Evolutionary conservation across 2,113 vertebrate genomes (phyloP).

Genomic region (Hypocryptadius cinnamomeus): DNA sequence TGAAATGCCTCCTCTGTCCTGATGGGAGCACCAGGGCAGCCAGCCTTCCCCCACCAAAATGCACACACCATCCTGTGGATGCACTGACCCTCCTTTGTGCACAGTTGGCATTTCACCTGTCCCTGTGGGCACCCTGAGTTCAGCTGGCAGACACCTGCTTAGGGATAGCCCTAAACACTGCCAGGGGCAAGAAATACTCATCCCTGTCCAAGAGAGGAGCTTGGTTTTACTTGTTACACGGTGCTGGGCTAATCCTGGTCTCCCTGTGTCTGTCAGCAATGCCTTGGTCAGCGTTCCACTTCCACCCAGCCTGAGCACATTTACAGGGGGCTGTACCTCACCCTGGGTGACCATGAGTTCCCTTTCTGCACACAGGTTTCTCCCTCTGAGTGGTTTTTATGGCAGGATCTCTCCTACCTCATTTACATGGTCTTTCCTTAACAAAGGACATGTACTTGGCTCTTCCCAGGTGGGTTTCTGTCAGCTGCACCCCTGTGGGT

Average conservation of each 20-base stretch:
- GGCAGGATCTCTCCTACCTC: slow-evolving; percentile 21
- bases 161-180: neutral
- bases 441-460: neutral
- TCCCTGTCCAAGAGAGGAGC: neutral
- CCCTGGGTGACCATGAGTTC: accelerated
- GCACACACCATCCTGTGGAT: accelerated
- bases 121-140: accelerated
- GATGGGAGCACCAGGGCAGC: neutral
- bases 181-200: neutral
- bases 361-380: neutral
- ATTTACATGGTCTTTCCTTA: neutral
- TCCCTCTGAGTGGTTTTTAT: neutral
- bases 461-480: accelerated
- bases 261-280: neutral
- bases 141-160: neutral
- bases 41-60: neutral
- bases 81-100: neutral
- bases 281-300: neutral
- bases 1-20: neutral
- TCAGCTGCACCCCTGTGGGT: accelerated
- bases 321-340: accelerated
- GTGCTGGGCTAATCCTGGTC: neutral
- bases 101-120: accelerated
- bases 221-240: neutral
- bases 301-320: neutral